Evolutionary conservation across 1,140 invertebrate genomes (phyloP).

Genomic region (Aphis craccivora): DNA sequence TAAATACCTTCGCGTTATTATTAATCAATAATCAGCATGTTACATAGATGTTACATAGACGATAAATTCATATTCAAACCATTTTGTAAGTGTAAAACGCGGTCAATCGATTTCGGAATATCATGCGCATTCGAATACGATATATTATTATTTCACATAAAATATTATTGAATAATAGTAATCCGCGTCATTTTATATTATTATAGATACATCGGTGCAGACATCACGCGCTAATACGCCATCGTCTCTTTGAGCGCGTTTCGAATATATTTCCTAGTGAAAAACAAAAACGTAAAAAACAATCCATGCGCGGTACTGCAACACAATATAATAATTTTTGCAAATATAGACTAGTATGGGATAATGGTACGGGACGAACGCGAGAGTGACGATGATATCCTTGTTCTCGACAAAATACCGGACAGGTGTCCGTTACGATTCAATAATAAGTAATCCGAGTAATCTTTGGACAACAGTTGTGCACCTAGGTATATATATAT

Average conservation of each 20-base stretch:
- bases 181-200: background rate
- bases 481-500: background rate
- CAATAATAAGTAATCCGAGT: too few species aligned
- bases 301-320: too few species aligned
- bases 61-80: background rate
- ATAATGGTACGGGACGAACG: background rate
- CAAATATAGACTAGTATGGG: too few species aligned
- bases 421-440: background rate
- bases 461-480: too few species aligned
- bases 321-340: background rate
- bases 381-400: background rate
- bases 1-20: background rate
- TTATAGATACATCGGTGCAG: too few species aligned
- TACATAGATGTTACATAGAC: too few species aligned
- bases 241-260: background rate
- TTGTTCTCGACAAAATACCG: background rate
- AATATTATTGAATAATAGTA: background rate
- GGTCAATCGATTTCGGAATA: too few species aligned
- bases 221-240: too few species aligned
- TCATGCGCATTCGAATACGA: background rate
- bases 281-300: background rate
- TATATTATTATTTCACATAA: too few species aligned
- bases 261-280: background rate
- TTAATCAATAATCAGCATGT: background rate
- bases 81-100: background rate